Evolutionary conservation across 35 echinoderm and acorn worm genomes (phyloP).

Genomic region (Amphiura filiformis): DNA sequence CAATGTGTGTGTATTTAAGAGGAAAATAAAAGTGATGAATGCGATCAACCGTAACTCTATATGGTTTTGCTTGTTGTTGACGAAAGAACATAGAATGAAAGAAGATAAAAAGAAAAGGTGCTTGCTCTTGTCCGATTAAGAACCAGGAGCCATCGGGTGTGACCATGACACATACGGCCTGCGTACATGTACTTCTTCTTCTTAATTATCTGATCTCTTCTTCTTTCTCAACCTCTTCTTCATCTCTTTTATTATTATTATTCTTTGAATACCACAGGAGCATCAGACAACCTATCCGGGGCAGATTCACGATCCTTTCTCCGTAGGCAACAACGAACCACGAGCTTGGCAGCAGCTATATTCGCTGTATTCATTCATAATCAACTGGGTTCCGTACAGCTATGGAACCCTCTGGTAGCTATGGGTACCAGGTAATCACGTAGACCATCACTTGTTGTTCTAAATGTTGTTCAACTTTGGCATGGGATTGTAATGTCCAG

Average conservation of each 20-base stretch:
- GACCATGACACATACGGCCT: no score
- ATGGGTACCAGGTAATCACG: background rate
- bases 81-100: no score
- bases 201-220: background rate
- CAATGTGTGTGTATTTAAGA: no score
- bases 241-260: background rate
- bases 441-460: conserved; percentile 12
- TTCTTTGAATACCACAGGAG: background rate
- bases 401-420: conserved; percentile 38
- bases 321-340: conserved; percentile 73
- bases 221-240: background rate
- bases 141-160: no score
- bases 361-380: conserved; percentile 68
- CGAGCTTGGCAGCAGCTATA: conserved; percentile 76
- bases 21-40: no score
- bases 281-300: conserved; percentile 43
- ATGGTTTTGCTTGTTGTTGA: no score
- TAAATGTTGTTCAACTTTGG: conserved; percentile 58
- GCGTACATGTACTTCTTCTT: background rate
- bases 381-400: conserved; percentile 86
- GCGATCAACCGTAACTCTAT: no score
- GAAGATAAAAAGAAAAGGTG: no score
- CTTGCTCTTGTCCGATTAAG: no score
- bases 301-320: conserved; percentile 71
- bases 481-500: conserved; percentile 71